Evolutionary conservation across 2,888 invertebrate species (phyloP).

Genomic region (Troilus luridus): DNA sequence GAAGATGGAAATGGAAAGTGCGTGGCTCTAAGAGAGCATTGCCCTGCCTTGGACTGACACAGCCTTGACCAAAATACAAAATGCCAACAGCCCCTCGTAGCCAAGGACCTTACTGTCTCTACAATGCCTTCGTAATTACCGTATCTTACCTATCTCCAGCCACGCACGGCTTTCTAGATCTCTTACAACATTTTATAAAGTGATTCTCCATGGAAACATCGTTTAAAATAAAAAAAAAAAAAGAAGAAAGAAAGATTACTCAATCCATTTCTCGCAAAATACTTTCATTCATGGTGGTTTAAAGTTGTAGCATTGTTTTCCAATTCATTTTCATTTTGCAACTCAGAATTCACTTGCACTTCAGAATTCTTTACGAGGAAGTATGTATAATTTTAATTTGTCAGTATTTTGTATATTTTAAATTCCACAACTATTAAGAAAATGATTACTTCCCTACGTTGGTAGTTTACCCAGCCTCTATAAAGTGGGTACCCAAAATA

Average conservation of each 20-base stretch:
- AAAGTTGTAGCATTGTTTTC: too few relatives aligned
- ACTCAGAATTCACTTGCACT: too few relatives aligned
- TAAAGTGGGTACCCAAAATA: too few relatives aligned
- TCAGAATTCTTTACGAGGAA: too few relatives aligned
- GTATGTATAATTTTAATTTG: too few relatives aligned
- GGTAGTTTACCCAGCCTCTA: too few relatives aligned
- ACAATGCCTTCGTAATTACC: slow-evolving; percentile 42
- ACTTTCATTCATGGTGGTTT: too few relatives aligned
- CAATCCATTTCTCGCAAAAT: background rate
- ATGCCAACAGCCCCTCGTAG: slow-evolving; percentile 61
- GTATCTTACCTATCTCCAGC: slow-evolving; percentile 19
- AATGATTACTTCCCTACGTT: too few relatives aligned
- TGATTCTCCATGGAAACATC: background rate
- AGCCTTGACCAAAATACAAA: slow-evolving; percentile 65
- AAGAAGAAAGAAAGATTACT: background rate
- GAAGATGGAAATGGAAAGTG: slow-evolving; percentile 16
- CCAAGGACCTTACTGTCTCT: background rate
- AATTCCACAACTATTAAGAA: too few relatives aligned
- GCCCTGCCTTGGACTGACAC: slow-evolving; percentile 63
- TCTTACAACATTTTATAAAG: background rate
- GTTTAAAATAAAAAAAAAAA: background rate
- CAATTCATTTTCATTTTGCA: too few relatives aligned
- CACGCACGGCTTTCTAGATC: background rate
- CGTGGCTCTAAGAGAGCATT: slow-evolving; percentile 59
- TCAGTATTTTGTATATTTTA: too few relatives aligned